phyloP scores from a whole-genome alignment of 2,888 invertebrate species.

The Gandaritis pyraliata region DNA sequence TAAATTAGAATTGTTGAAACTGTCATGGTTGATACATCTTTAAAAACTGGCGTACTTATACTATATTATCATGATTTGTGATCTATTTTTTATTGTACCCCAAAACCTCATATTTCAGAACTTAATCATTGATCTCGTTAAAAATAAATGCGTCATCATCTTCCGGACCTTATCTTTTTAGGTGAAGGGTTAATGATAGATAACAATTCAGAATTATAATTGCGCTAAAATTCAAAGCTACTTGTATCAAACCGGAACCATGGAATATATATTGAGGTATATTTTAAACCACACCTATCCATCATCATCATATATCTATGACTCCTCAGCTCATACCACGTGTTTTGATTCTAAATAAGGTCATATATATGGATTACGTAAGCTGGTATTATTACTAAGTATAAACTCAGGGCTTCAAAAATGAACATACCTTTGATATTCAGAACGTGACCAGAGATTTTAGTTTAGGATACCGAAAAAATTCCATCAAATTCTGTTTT shows the following conservation, averaged over 20 bases:
- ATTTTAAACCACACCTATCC: conserved; percentile 16
- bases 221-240: too few relatives aligned
- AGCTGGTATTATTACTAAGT: conserved; percentile 36
- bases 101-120: too few relatives aligned
- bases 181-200: too few relatives aligned
- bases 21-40: too few relatives aligned
- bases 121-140: too few relatives aligned
- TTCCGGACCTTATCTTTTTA: too few relatives aligned
- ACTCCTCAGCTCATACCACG: conserved; percentile 30
- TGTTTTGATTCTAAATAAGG: conserved; percentile 37
- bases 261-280: neutral
- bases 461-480: conserved; percentile 33
- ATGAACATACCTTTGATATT: conserved; percentile 19
- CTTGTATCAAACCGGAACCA: neutral
- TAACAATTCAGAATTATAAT: too few relatives aligned
- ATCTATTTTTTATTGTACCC: too few relatives aligned
- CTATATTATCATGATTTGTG: too few relatives aligned
- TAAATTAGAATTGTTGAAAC: neutral
- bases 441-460: conserved; percentile 42
- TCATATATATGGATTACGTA: conserved; percentile 39
- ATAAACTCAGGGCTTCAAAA: conserved; percentile 31
- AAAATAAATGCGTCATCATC: too few relatives aligned
- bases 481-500: conserved; percentile 21
- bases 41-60: too few relatives aligned
- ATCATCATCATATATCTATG: conserved; percentile 23